Conservation (phyloP, 2,113 vertebrate species). For the Glaucomys volans region DNA sequence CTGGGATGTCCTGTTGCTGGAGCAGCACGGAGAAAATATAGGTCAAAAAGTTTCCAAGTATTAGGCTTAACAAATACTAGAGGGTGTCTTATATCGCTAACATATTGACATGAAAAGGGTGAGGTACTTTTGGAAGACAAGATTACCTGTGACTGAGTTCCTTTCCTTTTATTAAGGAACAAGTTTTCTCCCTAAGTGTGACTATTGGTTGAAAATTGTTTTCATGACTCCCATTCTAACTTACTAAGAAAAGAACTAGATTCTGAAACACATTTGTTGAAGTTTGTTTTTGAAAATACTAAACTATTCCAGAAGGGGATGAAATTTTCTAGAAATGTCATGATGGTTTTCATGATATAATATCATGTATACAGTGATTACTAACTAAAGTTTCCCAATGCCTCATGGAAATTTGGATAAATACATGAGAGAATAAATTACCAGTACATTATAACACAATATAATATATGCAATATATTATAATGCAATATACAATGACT, state of each 20-base stretch:
- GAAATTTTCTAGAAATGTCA: not conserved
- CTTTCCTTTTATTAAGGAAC: not conserved
- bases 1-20: not conserved
- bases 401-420: conserved; percentile 31
- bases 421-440: conserved; percentile 7
- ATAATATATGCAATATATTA: too few relatives aligned
- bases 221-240: not conserved
- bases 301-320: conserved; percentile 21
- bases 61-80: conserved; percentile 19
- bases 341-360: not conserved
- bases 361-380: conserved; percentile 8
- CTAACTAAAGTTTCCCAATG: not conserved
- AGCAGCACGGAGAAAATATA: not conserved
- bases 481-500: too few relatives aligned
- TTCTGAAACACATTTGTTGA: not conserved
- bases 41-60: not conserved
- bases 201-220: not conserved
- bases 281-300: conserved; percentile 7
- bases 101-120: not conserved
- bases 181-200: not conserved
- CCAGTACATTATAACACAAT: not conserved
- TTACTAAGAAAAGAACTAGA: not conserved
- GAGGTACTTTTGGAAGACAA: not conserved
- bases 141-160: not conserved
- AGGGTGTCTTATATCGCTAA: not conserved